Evolutionary conservation across 2,888 invertebrate species (phyloP).

Genomic region (Ectemnius continuus): DNA sequence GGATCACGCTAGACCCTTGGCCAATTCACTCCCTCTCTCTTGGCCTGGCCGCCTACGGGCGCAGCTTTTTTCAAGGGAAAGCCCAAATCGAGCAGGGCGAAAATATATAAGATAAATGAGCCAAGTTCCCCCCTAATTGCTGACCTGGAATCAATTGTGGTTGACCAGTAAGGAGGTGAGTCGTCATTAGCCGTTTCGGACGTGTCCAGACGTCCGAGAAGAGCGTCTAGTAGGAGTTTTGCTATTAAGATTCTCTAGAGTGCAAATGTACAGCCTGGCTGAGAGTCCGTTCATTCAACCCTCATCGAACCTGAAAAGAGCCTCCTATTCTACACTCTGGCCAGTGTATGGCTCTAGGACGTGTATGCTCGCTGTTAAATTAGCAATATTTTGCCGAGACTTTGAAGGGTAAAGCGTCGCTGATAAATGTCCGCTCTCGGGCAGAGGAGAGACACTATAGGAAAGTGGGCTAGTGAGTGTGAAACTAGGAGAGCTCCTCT

Average conservation of each 20-base stretch:
- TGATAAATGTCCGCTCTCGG: not conserved
- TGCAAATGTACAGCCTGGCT: no score
- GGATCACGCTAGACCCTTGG: not conserved
- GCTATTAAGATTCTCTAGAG: no score
- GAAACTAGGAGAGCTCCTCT: not conserved
- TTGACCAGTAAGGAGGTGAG: slow-evolving; percentile 1
- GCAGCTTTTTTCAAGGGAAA: slow-evolving; percentile 5
- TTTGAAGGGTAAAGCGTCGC: not conserved
- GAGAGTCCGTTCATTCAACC: no score
- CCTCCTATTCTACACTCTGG: no score
- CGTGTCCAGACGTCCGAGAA: slow-evolving; percentile 24
- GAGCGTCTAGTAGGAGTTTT: no score
- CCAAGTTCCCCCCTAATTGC: slow-evolving; percentile 37
- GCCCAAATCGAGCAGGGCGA: slow-evolving; percentile 3
- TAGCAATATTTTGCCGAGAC: no score
- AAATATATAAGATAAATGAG: slow-evolving; percentile 43
- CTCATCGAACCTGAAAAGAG: no score
- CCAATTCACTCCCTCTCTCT: slow-evolving; percentile 10
- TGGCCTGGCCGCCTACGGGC: slow-evolving; percentile 10
- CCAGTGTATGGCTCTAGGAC: no score
- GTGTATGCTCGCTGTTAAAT: no score
- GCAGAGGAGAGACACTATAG: not conserved
- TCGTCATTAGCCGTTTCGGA: slow-evolving; percentile 34
- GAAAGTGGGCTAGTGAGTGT: not conserved
- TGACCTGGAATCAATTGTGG: slow-evolving; percentile 34